Evolutionary conservation across 2,113 vertebrate genomes (phyloP).

Genomic region (Cygnus buccinator): DNA sequence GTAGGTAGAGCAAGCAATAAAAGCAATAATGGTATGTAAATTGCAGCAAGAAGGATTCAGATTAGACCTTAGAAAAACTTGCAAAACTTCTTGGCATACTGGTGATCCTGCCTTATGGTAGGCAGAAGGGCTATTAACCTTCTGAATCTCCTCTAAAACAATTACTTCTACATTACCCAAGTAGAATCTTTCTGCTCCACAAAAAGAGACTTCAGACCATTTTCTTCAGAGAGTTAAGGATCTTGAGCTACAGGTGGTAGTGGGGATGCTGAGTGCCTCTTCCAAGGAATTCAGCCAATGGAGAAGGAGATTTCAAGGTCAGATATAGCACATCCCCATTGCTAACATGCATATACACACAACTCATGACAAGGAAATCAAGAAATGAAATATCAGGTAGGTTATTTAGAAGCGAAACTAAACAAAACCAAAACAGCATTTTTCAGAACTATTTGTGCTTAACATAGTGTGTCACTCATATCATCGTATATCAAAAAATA

Average conservation of each 20-base stretch:
- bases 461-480: not conserved
- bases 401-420: not conserved
- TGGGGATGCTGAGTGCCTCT: not conserved
- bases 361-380: not conserved
- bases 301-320: not conserved
- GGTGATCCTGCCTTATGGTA: not conserved
- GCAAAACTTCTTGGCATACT: not conserved
- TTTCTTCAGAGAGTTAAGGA: not conserved
- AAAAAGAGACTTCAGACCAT: not conserved
- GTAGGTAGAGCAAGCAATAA: not conserved
- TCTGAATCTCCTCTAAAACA: not conserved
- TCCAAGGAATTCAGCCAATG: not conserved
- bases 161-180: not conserved
- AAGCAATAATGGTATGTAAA: not conserved
- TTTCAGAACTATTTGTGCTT: not conserved
- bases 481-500: not conserved
- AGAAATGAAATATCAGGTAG: not conserved
- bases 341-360: not conserved
- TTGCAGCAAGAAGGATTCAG: not conserved
- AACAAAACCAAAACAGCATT: not conserved
- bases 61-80: not conserved
- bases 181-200: not conserved
- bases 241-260: not conserved
- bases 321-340: rapidly evolving
- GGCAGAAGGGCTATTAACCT: not conserved